Evolutionary conservation across 2,888 invertebrate genomes (phyloP).

Genomic region (Ophonus ardosiacus): DNA sequence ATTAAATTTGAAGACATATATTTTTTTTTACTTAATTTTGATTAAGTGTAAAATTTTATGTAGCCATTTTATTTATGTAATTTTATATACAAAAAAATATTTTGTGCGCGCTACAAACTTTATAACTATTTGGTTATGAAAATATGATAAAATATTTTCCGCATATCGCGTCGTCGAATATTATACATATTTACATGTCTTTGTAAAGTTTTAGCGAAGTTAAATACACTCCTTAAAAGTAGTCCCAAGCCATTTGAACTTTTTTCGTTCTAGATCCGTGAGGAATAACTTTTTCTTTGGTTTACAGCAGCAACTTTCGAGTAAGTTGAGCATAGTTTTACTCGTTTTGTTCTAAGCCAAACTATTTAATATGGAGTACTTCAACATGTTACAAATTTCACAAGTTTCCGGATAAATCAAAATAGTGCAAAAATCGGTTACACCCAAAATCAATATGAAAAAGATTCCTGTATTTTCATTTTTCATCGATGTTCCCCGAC

Average conservation of each 20-base stretch:
- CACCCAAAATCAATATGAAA: no score
- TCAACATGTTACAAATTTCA: constrained; percentile 12
- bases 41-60: no score
- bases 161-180: neutral
- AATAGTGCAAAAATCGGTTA: neutral
- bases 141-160: neutral
- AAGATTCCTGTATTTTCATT: no score
- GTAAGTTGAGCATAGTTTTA: constrained; percentile 15
- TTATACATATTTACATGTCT: neutral
- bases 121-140: neutral
- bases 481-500: no score
- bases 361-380: constrained; percentile 13
- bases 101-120: neutral
- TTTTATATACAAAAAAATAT: neutral
- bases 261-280: constrained; percentile 10
- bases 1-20: no score
- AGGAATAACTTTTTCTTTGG: constrained; percentile 16
- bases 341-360: neutral
- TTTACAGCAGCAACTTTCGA: neutral
- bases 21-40: no score
- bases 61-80: no score
- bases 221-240: constrained; percentile 22
- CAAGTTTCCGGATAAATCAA: neutral
- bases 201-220: constrained; percentile 16
- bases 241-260: constrained; percentile 20